Conservation (phyloP, 2,888 invertebrate genomes). For the Agelastica alni region DNA sequence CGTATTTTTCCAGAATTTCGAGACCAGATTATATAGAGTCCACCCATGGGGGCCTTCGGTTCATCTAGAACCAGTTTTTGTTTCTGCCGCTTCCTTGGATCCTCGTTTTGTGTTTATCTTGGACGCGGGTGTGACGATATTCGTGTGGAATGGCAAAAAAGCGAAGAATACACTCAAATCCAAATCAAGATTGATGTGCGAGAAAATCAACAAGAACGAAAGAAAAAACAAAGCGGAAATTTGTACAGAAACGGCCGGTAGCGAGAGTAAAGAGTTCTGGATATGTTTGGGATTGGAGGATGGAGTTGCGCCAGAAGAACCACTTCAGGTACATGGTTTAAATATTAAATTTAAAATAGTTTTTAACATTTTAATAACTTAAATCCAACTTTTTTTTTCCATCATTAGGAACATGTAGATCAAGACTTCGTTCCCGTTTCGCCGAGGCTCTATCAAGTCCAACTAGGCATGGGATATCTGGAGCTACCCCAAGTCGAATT, state of each 20-base stretch:
- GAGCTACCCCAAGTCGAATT: slow-evolving; percentile 93
- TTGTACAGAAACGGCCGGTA: slow-evolving; percentile 78
- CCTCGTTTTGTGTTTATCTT: slow-evolving; percentile 89
- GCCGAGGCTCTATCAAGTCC: slow-evolving; percentile 90
- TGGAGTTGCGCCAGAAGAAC: slow-evolving; percentile 59
- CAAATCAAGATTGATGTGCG: slow-evolving; percentile 88
- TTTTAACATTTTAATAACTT: no score
- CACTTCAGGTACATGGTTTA: slow-evolving; percentile 52
- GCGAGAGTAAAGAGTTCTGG: slow-evolving; percentile 88
- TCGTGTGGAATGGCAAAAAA: slow-evolving; percentile 88
- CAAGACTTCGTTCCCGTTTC: slow-evolving; percentile 66
- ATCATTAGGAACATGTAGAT: slow-evolving; percentile 69
- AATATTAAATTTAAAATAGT: background rate
- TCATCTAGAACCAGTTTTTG: slow-evolving; percentile 85
- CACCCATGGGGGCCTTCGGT: slow-evolving; percentile 86
- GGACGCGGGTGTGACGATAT: slow-evolving; percentile 84
- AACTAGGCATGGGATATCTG: slow-evolving; percentile 97
- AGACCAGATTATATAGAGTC: slow-evolving; percentile 83
- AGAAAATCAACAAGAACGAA: slow-evolving; percentile 98
- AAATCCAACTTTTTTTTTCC: no score
- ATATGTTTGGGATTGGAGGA: slow-evolving; percentile 65
- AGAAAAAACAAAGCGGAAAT: slow-evolving; percentile 94
- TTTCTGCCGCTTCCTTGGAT: slow-evolving; percentile 77
- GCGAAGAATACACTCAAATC: slow-evolving; percentile 89
- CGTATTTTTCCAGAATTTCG: slow-evolving; percentile 67